Percentiles rank a stretch among this genome's conserved stretches.
Conservation (phyloP, 2,888 invertebrate genomes). For the Gastrophysa polygoni region DNA sequence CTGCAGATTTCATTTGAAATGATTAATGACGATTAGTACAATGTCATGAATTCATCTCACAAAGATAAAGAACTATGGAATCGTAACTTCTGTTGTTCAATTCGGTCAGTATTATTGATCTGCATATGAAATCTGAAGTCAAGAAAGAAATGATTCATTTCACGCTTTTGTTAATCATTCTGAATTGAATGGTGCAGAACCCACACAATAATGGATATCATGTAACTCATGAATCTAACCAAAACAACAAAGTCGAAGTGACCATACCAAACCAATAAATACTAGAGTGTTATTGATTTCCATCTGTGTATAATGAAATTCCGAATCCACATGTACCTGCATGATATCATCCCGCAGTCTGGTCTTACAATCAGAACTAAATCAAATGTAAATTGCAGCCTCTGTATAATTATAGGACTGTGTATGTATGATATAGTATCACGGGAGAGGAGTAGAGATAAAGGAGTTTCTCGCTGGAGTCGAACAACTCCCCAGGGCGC, state of each 20-base stretch:
- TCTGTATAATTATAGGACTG: conserved; percentile 35
- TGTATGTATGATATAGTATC: conserved; percentile 37
- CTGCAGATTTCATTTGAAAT: too few species aligned
- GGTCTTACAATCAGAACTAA: conserved; percentile 30
- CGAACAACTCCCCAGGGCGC: conserved; percentile 44
- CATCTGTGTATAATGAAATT: background rate
- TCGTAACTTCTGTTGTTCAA: too few species aligned
- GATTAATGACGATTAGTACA: too few species aligned
- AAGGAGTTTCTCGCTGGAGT: conserved; percentile 32
- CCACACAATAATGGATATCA: background rate
- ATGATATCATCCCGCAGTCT: conserved; percentile 25
- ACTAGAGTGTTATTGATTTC: background rate
- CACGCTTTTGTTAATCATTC: background rate
- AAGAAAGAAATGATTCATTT: too few species aligned
- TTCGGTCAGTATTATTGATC: too few species aligned
- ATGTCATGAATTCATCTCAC: too few species aligned
- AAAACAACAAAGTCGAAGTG: background rate
- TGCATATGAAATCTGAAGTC: too few species aligned
- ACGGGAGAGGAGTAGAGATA: conserved; percentile 9
- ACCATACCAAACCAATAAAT: background rate
- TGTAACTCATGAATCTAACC: background rate
- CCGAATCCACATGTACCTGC: background rate
- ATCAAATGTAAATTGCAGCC: conserved; percentile 46
- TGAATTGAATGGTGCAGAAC: background rate
- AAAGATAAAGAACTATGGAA: too few species aligned